Evolutionary conservation across 2,888 invertebrate genomes (phyloP), one percentile per base, ranked within the genome.

Genomic region (Helobdella robusta): DNA sequence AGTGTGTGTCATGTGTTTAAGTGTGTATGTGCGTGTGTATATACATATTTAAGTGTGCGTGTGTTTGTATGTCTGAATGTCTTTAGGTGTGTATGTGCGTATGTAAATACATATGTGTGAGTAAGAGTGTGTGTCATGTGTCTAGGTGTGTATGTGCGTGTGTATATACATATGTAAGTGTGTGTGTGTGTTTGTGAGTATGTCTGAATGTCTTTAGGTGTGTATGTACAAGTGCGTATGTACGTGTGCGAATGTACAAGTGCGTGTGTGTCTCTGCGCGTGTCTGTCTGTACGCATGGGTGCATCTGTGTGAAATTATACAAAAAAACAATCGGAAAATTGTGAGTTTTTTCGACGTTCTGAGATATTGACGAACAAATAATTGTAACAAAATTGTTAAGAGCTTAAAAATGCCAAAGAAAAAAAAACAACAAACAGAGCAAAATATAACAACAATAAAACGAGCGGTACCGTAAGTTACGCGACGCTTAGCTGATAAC

Each of bases 11-110:
- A n/a, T n/a, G n/a, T n/a, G n/a, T n/a, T n/a, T n/a, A n/a, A n/a
- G n/a, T n/a, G n/a, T n/a, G n/a, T n/a, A n/a, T n/a, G 52, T 52
- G 11, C 20, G 52, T 52, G 52, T 52, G 52, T 52, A 23, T 20
- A 23, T 20, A 20, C 44, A 40, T 40, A n/a, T 15, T 40, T 40
- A n/a, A 40, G 11, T 15, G 44, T n/a, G 44, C 44, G n/a, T 40
- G 44, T 40, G 44, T 52, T 11, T 18, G 52, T 18, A 11, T 52
- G 52, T 52, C 15, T 52, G 52, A 15, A 23, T 52, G 52, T 52
- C 11, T 40, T 11, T 40, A 40, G 11, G 44, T 40, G n/a, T 40
- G 44, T 40, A 15, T 40, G 44, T 40, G n/a, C n/a, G 44, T 40
- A 40, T 40, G 44, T 40, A 40, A 15, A n/a, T 40, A 40, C n/a